Conservation (phyloP, 2,113 vertebrate genomes). For the Brachypodius melanocephalos region DNA sequence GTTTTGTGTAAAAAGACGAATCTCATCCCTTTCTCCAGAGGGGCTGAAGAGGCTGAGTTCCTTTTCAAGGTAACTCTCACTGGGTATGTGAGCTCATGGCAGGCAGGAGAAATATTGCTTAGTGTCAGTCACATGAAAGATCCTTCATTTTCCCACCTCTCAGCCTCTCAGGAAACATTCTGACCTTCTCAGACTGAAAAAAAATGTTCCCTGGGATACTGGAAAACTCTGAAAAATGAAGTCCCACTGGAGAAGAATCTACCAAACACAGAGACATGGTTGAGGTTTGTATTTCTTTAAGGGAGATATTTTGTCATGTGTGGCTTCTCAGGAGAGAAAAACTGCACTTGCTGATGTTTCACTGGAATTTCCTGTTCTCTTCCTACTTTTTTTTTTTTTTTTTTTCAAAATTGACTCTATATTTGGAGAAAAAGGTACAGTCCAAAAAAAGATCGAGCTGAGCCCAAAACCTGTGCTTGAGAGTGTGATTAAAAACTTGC, state of each 20-base stretch:
- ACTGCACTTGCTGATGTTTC: not conserved
- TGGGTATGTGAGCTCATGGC: not conserved
- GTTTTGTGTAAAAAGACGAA: not conserved
- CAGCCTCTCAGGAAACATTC: not conserved
- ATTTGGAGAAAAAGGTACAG: not conserved
- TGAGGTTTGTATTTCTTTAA: not conserved
- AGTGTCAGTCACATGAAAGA: not conserved
- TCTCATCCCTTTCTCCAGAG: not conserved
- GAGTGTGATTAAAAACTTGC: not conserved
- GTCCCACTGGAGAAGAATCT: not conserved
- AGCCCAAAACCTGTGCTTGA: not conserved
- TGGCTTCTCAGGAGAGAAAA: not conserved
- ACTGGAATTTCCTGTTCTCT: not conserved
- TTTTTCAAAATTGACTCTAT: not conserved
- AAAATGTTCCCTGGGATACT: not conserved
- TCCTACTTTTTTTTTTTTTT: not conserved
- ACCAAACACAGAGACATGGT: not conserved
- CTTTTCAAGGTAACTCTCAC: not conserved
- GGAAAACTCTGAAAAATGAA: not conserved
- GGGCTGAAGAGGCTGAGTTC: not conserved
- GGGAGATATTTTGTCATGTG: not conserved
- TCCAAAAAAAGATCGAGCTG: not conserved
- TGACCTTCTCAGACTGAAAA: not conserved
- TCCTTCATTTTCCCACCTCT: not conserved
- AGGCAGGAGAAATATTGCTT: not conserved